phyloP scores from a whole-genome alignment of 53 echinoderm and acorn worm genomes.

The Echinarachnius parma region DNA sequence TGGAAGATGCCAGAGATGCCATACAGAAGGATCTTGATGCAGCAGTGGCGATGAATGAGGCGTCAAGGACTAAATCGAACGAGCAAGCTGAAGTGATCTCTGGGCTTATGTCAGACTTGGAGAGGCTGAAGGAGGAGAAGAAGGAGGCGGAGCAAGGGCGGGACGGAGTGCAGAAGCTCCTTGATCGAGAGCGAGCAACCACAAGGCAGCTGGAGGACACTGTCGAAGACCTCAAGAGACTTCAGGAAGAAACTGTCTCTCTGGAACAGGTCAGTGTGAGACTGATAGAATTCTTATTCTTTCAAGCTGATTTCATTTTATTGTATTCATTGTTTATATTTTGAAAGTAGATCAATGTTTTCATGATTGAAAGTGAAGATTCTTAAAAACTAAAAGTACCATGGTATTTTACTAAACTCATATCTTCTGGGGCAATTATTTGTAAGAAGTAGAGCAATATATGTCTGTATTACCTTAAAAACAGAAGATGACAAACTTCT shows the following conservation, averaged over 20 bases:
- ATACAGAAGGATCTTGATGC: background rate
- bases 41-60: background rate
- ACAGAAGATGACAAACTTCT: too few species aligned
- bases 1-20: slow-evolving; percentile 3
- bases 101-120: slow-evolving; percentile 32
- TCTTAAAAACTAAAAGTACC: too few species aligned
- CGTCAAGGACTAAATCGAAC: background rate
- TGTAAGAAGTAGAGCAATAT: too few species aligned
- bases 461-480: too few species aligned
- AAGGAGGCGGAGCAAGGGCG: slow-evolving; percentile 12
- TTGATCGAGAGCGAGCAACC: slow-evolving; percentile 49
- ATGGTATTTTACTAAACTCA: too few species aligned
- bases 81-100: slow-evolving; percentile 28
- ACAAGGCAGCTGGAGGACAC: slow-evolving; percentile 53
- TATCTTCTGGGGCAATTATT: too few species aligned
- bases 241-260: slow-evolving; percentile 65
- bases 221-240: slow-evolving; percentile 65
- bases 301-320: too few species aligned
- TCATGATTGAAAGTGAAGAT: too few species aligned
- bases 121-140: slow-evolving; percentile 26
- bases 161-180: slow-evolving; percentile 22
- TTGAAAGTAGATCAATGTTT: too few species aligned
- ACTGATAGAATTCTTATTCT: too few species aligned
- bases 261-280: slow-evolving; percentile 59
- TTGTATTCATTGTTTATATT: too few species aligned